Conservation (phyloP, 2,797 vertebrate species). For the Lutjanus campechanus region DNA sequence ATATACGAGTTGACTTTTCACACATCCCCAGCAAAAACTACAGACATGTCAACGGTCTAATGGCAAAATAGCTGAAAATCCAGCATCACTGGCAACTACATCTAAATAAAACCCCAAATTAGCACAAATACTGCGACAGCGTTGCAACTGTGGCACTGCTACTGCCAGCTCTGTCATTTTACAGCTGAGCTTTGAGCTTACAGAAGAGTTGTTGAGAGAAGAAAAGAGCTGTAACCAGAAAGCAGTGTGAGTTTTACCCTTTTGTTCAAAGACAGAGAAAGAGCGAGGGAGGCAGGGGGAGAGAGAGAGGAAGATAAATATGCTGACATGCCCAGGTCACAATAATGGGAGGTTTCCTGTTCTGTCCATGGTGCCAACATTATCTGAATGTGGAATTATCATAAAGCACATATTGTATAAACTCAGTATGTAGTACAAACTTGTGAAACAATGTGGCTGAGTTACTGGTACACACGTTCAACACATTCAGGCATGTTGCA, state of each 20-base stretch:
- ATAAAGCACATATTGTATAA: neutral
- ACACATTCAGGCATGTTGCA: neutral
- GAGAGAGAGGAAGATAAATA: too few species aligned
- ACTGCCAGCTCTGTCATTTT: too few species aligned
- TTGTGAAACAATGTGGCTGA: neutral
- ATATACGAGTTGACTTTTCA: too few species aligned
- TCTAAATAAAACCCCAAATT: neutral
- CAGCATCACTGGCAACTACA: neutral
- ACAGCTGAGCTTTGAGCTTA: too few species aligned
- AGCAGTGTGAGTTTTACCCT: too few species aligned
- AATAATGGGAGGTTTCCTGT: neutral
- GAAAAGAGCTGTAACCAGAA: too few species aligned
- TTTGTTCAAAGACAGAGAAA: too few species aligned
- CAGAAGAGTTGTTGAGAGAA: too few species aligned
- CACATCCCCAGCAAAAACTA: too few species aligned
- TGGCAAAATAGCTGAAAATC: neutral
- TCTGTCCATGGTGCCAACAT: neutral
- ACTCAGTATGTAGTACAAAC: neutral
- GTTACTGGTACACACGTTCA: neutral
- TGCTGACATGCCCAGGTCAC: too few species aligned
- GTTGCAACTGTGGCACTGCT: too few species aligned
- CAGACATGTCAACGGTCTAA: neutral
- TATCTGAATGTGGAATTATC: neutral
- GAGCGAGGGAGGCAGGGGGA: too few species aligned
- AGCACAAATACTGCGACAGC: neutral